Evolutionary conservation across 2,797 vertebrate species (phyloP).

Genomic region (Enoplosus armatus): DNA sequence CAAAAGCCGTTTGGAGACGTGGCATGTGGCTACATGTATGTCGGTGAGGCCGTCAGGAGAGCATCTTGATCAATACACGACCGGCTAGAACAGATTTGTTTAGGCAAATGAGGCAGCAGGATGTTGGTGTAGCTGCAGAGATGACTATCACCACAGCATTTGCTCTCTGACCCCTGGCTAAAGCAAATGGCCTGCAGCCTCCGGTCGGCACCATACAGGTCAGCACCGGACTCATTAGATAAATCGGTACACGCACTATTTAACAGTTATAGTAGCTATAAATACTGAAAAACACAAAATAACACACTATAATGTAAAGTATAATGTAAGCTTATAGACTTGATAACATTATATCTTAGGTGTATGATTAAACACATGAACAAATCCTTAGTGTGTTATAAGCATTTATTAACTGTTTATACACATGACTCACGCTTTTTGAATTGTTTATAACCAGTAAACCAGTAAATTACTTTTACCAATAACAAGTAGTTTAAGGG

Average conservation of each 20-base stretch:
- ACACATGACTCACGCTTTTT: background rate
- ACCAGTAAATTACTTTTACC: background rate
- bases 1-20: background rate
- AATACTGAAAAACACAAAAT: background rate
- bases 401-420: background rate
- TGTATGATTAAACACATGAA: background rate
- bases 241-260: background rate
- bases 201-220: conserved; percentile 26
- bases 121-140: conserved; percentile 68
- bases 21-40: background rate
- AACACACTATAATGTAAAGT: background rate
- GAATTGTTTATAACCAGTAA: background rate
- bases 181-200: conserved; percentile 41
- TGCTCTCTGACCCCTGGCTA: conserved; percentile 68
- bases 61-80: conserved; percentile 24
- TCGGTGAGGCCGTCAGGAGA: background rate
- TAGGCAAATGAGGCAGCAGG: conserved; percentile 73
- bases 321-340: background rate
- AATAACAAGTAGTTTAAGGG: too few relatives aligned
- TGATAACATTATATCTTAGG: background rate
- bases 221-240: conserved; percentile 2
- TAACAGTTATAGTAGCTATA: background rate
- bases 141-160: conserved; percentile 62
- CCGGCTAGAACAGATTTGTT: conserved; percentile 65
- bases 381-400: background rate